Evolutionary conservation across 1,140 invertebrate genomes (phyloP).

Genomic region (Triops cancriformis): DNA sequence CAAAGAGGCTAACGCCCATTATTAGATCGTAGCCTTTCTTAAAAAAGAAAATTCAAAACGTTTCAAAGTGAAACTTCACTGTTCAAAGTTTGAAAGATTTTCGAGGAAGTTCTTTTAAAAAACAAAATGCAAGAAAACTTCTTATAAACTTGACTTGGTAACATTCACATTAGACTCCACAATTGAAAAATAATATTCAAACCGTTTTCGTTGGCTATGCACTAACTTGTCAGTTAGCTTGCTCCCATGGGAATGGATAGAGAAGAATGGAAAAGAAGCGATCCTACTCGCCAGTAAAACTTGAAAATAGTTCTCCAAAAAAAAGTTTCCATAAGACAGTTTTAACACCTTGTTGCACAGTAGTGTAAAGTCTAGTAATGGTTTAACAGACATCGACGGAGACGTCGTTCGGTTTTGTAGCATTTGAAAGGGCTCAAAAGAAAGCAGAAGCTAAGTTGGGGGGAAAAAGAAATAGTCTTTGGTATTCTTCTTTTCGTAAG

Average conservation of each 20-base stretch:
- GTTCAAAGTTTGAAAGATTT: too few relatives aligned
- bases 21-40: neutral
- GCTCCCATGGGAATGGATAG: conserved; percentile 6
- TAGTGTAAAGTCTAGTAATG: neutral
- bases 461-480: conserved; percentile 8
- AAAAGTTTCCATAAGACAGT: neutral
- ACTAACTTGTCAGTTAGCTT: conserved; percentile 5
- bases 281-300: neutral
- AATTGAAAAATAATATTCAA: neutral
- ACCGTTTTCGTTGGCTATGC: neutral
- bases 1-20: neutral
- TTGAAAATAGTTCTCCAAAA: neutral
- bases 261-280: neutral
- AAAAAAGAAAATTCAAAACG: too few relatives aligned
- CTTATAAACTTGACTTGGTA: neutral
- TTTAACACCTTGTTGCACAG: neutral
- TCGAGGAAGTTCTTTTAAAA: too few relatives aligned
- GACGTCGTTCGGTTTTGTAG: neutral
- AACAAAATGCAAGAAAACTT: neutral
- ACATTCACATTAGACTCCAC: neutral
- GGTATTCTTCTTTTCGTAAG: neutral
- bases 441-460: neutral
- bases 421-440: neutral
- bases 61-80: too few relatives aligned
- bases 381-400: neutral